A percentile compares a stretch with the other conserved stretches of the same genome.
phyloP scores from a whole-genome alignment of 1,140 invertebrate genomes.

The Patella vulgata region DNA sequence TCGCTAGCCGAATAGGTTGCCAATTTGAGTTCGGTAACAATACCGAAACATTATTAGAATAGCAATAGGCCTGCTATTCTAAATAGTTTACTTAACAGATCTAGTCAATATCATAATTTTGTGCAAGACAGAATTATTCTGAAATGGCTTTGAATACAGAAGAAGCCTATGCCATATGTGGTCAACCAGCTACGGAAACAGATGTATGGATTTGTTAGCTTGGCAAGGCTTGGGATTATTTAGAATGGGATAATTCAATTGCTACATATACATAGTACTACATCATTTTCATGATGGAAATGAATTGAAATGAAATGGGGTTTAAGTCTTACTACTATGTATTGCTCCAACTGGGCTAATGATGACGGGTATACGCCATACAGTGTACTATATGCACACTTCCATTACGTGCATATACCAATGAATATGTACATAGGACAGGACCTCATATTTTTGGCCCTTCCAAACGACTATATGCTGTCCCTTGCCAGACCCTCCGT shows the following conservation, averaged over 20 bases:
- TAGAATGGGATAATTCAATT: background rate
- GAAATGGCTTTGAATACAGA: slow-evolving; percentile 23
- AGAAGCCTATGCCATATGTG: slow-evolving; percentile 10
- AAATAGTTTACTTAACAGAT: no score
- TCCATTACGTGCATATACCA: background rate
- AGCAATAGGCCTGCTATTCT: no score
- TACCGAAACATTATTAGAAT: no score
- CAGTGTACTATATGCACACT: background rate
- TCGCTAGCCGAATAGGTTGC: no score
- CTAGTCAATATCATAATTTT: no score
- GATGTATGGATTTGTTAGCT: slow-evolving; percentile 7
- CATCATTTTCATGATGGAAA: background rate
- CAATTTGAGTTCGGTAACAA: no score
- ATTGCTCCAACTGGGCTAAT: background rate
- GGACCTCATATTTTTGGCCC: no score
- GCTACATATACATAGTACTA: background rate
- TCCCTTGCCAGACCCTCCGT: no score
- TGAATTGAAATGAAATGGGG: background rate
- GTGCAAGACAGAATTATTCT: no score
- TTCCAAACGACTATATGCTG: no score
- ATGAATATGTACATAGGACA: slow-evolving; percentile 3
- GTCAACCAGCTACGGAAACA: slow-evolving; percentile 20
- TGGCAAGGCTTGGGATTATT: background rate
- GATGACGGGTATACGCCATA: no score
- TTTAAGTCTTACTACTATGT: background rate